Evolutionary conservation across 2,888 invertebrate genomes (phyloP).

Genomic region (Diachrysia chrysitis): DNA sequence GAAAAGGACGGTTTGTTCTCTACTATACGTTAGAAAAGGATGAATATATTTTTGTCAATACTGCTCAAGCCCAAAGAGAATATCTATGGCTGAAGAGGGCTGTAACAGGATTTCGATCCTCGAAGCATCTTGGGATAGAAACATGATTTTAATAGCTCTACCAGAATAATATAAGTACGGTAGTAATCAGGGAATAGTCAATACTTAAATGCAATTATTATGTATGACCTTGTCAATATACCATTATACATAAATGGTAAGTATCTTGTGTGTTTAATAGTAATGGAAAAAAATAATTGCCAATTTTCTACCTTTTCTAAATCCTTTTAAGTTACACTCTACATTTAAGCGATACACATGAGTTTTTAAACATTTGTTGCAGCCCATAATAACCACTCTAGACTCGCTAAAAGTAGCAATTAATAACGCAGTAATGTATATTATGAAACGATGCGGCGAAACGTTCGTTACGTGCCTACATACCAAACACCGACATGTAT

Average conservation of each 20-base stretch:
- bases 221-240: no score
- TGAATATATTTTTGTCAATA: conserved; percentile 54
- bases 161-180: conserved; percentile 1
- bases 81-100: conserved; percentile 62
- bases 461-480: not conserved
- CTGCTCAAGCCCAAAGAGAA: conserved; percentile 62
- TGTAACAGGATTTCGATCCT: conserved; percentile 55
- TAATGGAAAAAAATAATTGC: not conserved
- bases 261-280: no score
- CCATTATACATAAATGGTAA: no score
- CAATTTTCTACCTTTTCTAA: not conserved
- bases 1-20: conserved; percentile 51
- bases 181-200: not conserved
- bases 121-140: conserved; percentile 36
- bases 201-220: no score
- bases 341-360: not conserved
- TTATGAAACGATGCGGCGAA: not conserved
- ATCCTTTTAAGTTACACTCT: not conserved
- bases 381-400: not conserved
- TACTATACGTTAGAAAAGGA: conserved; percentile 59
- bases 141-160: conserved; percentile 42
- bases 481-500: not conserved
- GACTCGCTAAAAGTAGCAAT: not conserved
- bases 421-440: conserved; percentile 1
- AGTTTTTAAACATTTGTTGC: not conserved